Conservation (phyloP, 2,797 vertebrate genomes). For the Antrozous pallidus region DNA sequence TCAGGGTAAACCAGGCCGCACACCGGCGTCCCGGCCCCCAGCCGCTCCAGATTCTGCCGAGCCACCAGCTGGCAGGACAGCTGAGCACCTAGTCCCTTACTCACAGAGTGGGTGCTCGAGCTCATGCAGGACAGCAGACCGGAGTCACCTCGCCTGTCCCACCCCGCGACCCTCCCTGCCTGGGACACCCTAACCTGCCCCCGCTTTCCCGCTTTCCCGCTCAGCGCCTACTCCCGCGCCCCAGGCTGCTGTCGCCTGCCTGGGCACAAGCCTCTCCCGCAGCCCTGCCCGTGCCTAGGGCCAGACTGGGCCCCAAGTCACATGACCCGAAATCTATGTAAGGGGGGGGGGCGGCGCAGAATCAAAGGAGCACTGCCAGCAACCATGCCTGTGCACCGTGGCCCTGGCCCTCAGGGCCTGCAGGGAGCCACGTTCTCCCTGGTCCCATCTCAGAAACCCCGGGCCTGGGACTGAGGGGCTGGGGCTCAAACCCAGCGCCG, state of each 20-base stretch:
- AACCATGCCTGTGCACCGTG: not conserved
- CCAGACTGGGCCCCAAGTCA: no score
- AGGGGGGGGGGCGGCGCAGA: not conserved
- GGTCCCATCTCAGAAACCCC: not conserved
- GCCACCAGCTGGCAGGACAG: no score
- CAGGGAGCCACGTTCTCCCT: not conserved
- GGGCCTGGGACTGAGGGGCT: no score
- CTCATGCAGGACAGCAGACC: not conserved
- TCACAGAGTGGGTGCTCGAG: accelerated
- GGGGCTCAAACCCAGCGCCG: not conserved
- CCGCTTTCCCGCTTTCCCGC: not conserved
- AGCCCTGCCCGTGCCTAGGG: not conserved
- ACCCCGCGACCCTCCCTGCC: not conserved
- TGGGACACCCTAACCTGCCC: not conserved
- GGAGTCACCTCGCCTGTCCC: accelerated
- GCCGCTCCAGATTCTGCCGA: no score
- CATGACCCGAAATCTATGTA: accelerated
- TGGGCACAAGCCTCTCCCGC: not conserved
- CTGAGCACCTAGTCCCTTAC: accelerated
- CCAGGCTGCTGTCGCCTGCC: not conserved
- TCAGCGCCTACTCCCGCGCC: not conserved
- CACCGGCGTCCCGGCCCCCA: not conserved
- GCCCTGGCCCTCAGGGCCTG: not conserved
- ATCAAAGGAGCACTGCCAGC: not conserved
- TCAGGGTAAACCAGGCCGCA: no score